A percentile compares a stretch with the other conserved stretches of the same genome.
Evolutionary conservation across 2,797 vertebrate genomes (phyloP).

Genomic region (Coregonus ussuriensis): DNA sequence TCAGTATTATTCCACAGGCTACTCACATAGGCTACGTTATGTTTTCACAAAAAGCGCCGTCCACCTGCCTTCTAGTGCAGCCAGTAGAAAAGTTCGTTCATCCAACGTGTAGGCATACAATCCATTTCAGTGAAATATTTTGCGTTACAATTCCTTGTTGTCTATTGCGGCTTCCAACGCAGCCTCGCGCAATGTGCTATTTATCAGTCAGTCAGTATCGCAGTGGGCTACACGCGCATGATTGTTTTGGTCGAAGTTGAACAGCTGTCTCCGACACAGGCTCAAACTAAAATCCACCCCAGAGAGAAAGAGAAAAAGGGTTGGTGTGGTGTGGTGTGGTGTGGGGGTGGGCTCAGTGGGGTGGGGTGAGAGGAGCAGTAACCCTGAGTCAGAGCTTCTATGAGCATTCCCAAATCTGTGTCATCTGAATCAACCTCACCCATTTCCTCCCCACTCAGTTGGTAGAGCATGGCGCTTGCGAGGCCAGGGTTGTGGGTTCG

Average conservation of each 20-base stretch:
- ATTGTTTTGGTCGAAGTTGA: slow-evolving; percentile 27
- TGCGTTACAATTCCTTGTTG: slow-evolving; percentile 23
- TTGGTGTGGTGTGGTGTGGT: not conserved
- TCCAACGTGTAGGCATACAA: slow-evolving; percentile 26
- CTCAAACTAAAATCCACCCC: slow-evolving; percentile 44
- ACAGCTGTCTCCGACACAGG: slow-evolving; percentile 58
- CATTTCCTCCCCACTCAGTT: not conserved
- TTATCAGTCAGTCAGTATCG: not conserved
- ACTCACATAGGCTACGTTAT: slow-evolving; percentile 8
- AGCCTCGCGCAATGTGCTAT: not conserved
- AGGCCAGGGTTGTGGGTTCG: too few relatives aligned
- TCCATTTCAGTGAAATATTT: slow-evolving; percentile 39
- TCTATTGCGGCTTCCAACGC: not conserved
- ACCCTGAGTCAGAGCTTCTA: slow-evolving; percentile 34
- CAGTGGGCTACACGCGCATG: not conserved
- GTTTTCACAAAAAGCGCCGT: slow-evolving; percentile 31
- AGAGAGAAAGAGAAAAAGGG: slow-evolving; percentile 19
- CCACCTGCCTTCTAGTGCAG: slow-evolving; percentile 22
- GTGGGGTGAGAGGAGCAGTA: slow-evolving; percentile 1
- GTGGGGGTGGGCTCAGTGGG: not conserved
- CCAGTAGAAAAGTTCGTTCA: slow-evolving; percentile 1
- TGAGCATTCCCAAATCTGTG: not conserved
- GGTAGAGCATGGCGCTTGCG: too few relatives aligned
- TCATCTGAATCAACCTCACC: not conserved
- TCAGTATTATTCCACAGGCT: slow-evolving; percentile 29